Evolutionary conservation across 2,113 vertebrate species (phyloP), one percentile per base, ranked within the genome.

Genomic region (Anser cygnoides): DNA sequence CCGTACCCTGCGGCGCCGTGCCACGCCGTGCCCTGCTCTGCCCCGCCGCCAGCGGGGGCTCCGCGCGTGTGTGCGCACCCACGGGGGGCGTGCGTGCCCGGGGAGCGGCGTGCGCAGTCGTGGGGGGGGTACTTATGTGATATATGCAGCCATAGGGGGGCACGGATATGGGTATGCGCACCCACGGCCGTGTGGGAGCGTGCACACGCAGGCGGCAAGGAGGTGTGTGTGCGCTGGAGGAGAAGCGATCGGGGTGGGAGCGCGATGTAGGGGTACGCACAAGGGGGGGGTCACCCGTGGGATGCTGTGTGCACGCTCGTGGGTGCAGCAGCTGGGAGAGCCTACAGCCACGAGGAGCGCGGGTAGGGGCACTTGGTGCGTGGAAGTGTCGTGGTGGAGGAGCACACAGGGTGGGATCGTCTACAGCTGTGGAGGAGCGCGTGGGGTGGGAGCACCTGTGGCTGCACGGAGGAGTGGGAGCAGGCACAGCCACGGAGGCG

Each of bases 241-340:
- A 52, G 31, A 10, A 46, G 11, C 3, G 49, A 23, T 25, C 22
- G 6, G 49, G 49, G n/a, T 29, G 5, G 28, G 15, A 55, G 13
- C 8, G 21, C 10, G 46, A 11, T 49, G 20, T 21, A 49, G 46
- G 46, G 46, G 19, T 11, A 21, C 21, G 46, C 9, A 3, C 12
- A 4, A 6, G 10, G 7, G 29, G n/a, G n/a, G 20, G 20, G 50
- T 22, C 33, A 6, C 13, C 16, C 1, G 46, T 49, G 0, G 0
- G 0, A 10, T 0, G 0, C 9, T 28, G 13, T 1, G 3, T 37
- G 37, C 41, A 1, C 39, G 14, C 20, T 13, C 10, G 9, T 3
- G 7, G 25, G 20, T 9, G 43, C 4, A 1, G 19, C 25, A 39
- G 29, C 0, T 61, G 67, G 15, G 20, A 33, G 29, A 9, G 10